Conservation (phyloP, 1,140 invertebrate genomes). For the Anastrepha ludens region DNA sequence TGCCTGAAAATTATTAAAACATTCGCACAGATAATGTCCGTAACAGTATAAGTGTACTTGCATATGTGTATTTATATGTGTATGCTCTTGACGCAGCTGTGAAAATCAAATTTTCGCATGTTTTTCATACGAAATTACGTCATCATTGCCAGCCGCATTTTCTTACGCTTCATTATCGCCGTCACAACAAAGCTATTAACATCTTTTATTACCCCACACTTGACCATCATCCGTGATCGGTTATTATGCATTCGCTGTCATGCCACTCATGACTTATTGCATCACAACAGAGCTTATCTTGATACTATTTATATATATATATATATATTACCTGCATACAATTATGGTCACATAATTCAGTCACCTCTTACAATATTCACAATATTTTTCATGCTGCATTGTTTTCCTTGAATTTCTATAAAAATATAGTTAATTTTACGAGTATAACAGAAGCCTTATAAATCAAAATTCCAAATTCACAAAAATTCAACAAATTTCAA, state of each 20-base stretch:
- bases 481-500: no score
- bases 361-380: no score
- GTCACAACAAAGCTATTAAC: conserved; percentile 34
- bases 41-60: no score
- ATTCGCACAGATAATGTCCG: no score
- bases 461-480: no score
- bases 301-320: background rate
- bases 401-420: no score
- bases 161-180: conserved; percentile 27
- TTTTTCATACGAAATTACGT: conserved; percentile 25
- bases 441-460: no score
- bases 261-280: conserved; percentile 25
- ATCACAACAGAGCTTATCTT: conserved; percentile 24
- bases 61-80: background rate
- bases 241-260: background rate
- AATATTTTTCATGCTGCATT: no score
- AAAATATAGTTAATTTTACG: no score
- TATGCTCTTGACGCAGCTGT: background rate
- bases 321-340: no score
- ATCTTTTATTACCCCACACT: conserved; percentile 19
- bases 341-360: no score
- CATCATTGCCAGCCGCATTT: background rate
- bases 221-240: conserved; percentile 34
- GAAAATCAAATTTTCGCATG: conserved; percentile 19
- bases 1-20: no score